Evolutionary conservation across 2,888 invertebrate genomes (phyloP), one percentile per base, ranked within the genome.

Genomic region (Pterobdella sp.): DNA sequence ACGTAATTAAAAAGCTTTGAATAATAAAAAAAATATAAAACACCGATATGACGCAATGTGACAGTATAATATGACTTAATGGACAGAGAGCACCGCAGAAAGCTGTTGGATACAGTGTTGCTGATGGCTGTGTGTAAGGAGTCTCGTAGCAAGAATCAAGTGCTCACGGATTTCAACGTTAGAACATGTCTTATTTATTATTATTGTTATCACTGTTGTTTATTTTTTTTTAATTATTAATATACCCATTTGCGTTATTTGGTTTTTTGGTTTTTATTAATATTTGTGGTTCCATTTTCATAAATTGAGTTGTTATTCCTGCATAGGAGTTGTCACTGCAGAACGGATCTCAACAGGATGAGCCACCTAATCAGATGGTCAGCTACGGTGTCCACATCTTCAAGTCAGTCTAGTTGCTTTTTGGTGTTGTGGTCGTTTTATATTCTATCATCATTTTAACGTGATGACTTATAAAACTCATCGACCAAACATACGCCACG

Each of bases 301-400:
- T 4, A 7, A 22, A 26, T 18, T 56, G 60, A 18, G n/a, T 56
- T 3, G 22, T 42, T 22, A 42, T 22, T 42, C 7, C 22, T 42
- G n/a, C n/a, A n/a, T n/a, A n/a, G n/a, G n/a, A n/a, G n/a, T n/a
- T n/a, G n/a, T n/a, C n/a, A n/a, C n/a, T n/a, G 42, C 10, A 42
- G 42, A 7, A 42, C 60, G 60, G n/a, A n/a, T n/a, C n/a, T n/a
- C n/a, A n/a, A n/a, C n/a, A n/a, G n/a, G n/a, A n/a, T n/a, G n/a
- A n/a, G n/a, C n/a, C n/a, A n/a, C n/a, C n/a, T n/a, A n/a, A n/a
- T n/a, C n/a, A n/a, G n/a, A n/a, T n/a, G n/a, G n/a, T 56, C 10
- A 56, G 60, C n/a, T 56, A 56, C 60, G 60, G 60, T 26, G 60
- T 56, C 10, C 18, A 22, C 60, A 14, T 56, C n/a, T 56, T 56